phyloP scores from a whole-genome alignment of 2,888 invertebrate genomes.

The Ptilodon capucinus region DNA sequence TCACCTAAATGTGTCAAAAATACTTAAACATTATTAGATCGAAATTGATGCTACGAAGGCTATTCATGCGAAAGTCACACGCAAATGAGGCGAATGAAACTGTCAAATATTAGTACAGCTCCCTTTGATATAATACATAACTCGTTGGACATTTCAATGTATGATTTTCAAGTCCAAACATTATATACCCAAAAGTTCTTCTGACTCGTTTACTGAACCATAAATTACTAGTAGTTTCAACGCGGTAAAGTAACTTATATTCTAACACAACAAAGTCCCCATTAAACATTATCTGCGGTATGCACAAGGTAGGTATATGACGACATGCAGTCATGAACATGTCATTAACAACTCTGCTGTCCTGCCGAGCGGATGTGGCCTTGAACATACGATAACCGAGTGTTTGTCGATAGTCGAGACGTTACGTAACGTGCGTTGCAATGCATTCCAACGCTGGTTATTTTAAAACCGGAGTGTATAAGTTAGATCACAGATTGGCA shows the following conservation, averaged over 20 bases:
- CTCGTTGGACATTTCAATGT: no score
- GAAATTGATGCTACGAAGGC: no score
- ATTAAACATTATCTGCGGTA: conserved; percentile 65
- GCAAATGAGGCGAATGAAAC: no score
- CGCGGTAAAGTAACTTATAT: not conserved
- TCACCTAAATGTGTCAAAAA: no score
- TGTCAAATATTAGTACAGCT: no score
- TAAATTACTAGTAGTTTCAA: not conserved
- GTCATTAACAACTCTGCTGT: conserved; percentile 55
- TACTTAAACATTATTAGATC: no score
- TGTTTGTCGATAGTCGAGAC: conserved; percentile 48
- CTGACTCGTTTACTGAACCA: not conserved
- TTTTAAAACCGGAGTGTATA: conserved; percentile 20
- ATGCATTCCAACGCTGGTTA: conserved; percentile 36
- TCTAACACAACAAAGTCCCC: conserved; percentile 31
- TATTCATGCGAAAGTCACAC: no score
- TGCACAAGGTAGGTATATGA: conserved; percentile 45
- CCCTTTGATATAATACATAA: no score
- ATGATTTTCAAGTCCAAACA: no score
- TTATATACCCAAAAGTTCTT: not conserved
- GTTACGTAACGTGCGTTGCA: conserved; percentile 57
- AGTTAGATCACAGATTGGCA: not conserved
- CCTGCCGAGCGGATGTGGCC: conserved; percentile 49
- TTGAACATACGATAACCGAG: conserved; percentile 64
- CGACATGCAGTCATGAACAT: conserved; percentile 48